phyloP scores from a whole-genome alignment of 2,797 vertebrate genomes.

The Microhierax caerulescens region DNA sequence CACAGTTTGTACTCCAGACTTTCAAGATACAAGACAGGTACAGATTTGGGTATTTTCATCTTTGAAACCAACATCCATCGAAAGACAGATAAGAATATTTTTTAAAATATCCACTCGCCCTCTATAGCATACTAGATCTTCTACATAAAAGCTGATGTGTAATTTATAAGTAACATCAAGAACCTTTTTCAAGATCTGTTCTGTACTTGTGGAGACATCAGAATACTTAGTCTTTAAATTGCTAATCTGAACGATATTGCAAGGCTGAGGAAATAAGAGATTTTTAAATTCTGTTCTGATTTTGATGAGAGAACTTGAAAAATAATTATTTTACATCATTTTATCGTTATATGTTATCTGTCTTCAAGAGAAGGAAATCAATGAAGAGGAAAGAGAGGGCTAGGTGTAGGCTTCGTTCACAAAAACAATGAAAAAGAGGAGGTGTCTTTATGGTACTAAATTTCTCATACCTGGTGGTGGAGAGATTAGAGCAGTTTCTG shows the following conservation, averaged over 20 bases:
- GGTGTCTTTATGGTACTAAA: neutral
- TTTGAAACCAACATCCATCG: neutral
- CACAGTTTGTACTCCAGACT: neutral
- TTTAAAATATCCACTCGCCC: neutral
- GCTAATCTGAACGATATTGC: neutral
- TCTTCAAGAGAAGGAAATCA: neutral
- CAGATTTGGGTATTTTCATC: neutral
- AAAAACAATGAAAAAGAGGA: neutral
- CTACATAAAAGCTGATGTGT: neutral
- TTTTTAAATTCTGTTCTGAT: neutral
- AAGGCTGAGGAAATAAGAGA: neutral
- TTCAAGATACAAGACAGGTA: neutral
- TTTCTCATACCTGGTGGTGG: neutral
- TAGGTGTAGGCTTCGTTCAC: neutral
- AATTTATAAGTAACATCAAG: neutral
- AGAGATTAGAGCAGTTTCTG: slow-evolving; percentile 12
- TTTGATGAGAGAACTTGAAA: neutral
- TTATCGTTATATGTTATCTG: neutral
- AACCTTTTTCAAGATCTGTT: neutral
- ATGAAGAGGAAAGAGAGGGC: neutral
- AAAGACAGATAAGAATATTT: neutral
- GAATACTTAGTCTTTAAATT: neutral
- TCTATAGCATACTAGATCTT: neutral
- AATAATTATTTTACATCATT: neutral
- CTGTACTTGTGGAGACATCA: neutral